Evolutionary conservation across 92 coral and sea anemone species (phyloP).

Genomic region (Parazoanthus darwini): DNA sequence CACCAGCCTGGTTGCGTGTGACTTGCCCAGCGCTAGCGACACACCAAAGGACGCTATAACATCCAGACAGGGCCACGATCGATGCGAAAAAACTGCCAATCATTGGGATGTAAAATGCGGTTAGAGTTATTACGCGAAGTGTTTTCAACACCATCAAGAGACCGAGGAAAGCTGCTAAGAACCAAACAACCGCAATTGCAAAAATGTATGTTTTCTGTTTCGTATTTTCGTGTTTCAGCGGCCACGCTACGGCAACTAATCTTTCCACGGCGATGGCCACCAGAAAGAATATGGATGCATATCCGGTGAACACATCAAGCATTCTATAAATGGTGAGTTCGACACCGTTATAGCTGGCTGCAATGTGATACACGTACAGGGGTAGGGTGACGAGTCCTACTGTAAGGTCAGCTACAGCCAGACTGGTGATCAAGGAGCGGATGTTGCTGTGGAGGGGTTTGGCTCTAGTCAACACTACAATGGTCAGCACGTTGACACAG

Average conservation of each 20-base stretch:
- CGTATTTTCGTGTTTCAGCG: conserved; percentile 44
- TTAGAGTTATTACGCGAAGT: conserved; percentile 41
- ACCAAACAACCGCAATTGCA: conserved; percentile 56
- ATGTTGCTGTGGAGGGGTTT: conserved; percentile 30
- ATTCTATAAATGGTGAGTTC: conserved; percentile 37
- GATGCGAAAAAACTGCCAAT: conserved; percentile 52
- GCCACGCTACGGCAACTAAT: conserved; percentile 49
- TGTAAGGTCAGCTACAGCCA: conserved; percentile 24
- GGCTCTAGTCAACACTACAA: conserved; percentile 21
- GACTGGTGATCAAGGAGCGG: conserved; percentile 6
- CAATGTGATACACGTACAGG: conserved; percentile 13
- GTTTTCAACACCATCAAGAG: conserved; percentile 57
- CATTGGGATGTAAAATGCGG: conserved; percentile 66
- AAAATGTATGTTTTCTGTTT: conserved; percentile 36
- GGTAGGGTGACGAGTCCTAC: conserved; percentile 20
- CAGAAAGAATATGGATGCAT: conserved; percentile 60
- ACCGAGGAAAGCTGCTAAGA: conserved; percentile 57
- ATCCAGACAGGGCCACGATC: conserved; percentile 53
- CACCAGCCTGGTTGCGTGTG: conserved; percentile 40
- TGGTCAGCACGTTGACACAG: conserved; percentile 24
- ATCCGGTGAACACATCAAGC: conserved; percentile 61
- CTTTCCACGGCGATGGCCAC: conserved; percentile 61
- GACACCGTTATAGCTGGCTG: neutral
- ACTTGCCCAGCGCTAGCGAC: conserved; percentile 50
- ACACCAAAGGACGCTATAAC: conserved; percentile 63